Percentiles rank a stretch among this genome's conserved stretches.
These are phyloP conservation scores for Oxytorus armatus DNA, from an alignment of 2,888 invertebrate species.

Conservation along the genomic window DNA sequence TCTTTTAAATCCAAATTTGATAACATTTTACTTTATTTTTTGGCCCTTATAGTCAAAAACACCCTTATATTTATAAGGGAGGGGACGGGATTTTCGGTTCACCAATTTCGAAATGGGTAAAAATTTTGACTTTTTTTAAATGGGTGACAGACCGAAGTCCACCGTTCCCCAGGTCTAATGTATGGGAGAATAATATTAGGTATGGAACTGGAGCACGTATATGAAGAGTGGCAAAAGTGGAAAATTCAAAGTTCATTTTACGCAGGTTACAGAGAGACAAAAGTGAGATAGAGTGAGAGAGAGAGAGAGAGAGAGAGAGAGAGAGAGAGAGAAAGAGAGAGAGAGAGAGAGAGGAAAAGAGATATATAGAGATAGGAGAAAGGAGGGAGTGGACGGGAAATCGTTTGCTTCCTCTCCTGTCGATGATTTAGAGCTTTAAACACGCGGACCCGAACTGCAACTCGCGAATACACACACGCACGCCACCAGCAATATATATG, in stretches of 20 bases:
- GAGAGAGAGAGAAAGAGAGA: not conserved
- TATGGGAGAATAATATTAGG: conserved; percentile 21
- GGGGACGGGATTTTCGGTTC: too few relatives aligned
- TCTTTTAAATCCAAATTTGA: too few relatives aligned
- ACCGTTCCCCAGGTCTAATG: too few relatives aligned
- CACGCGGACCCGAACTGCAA: conserved; percentile 50
- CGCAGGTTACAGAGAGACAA: conserved; percentile 3
- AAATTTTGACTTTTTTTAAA: too few relatives aligned
- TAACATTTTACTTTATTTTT: too few relatives aligned
- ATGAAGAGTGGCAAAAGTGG: conserved; percentile 17
- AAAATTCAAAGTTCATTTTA: conserved; percentile 46
- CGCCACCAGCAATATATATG: conserved; percentile 17
- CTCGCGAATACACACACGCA: conserved; percentile 40
- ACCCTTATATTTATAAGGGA: not conserved
- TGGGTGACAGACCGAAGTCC: too few relatives aligned
- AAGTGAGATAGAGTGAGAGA: not conserved
- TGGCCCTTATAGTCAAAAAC: too few relatives aligned
- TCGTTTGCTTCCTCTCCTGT: conserved; percentile 61
- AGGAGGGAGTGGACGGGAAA: conserved; percentile 36
- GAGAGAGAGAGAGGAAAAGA: not conserved
- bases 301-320: not conserved
- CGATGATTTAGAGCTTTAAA: conserved; percentile 63
- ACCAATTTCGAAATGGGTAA: too few relatives aligned
- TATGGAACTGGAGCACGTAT: conserved; percentile 22
- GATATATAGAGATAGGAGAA: too few relatives aligned